Conservation (phyloP, 2,888 invertebrate genomes). For the Rhagium mordax region DNA sequence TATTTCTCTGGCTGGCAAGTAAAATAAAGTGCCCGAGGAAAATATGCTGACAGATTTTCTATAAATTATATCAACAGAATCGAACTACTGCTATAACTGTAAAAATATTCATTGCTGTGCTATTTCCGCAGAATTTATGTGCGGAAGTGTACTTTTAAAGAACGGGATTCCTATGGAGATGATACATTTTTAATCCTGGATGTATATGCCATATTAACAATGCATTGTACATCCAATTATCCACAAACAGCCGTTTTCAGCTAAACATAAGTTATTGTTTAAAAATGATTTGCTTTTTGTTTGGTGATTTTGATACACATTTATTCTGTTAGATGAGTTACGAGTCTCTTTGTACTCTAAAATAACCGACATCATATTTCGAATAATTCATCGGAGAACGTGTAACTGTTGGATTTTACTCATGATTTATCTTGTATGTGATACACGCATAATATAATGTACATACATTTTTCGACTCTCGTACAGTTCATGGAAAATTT, state of each 20-base stretch:
- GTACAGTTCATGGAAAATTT: constrained; percentile 5
- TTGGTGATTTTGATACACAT: neutral
- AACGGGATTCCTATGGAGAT: neutral
- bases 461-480: constrained; percentile 12
- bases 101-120: constrained; percentile 33
- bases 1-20: neutral
- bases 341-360: neutral
- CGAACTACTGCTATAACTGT: constrained; percentile 30
- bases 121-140: neutral
- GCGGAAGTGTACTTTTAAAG: neutral
- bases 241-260: neutral
- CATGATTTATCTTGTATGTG: neutral
- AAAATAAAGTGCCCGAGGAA: constrained; percentile 14
- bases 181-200: neutral
- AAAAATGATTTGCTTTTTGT: constrained; percentile 1
- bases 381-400: constrained; percentile 1
- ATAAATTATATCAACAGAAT: constrained; percentile 29
- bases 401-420: constrained; percentile 1
- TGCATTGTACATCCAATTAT: neutral
- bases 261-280: neutral
- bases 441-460: constrained; percentile 4
- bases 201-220: neutral
- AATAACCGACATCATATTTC: neutral
- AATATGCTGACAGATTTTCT: constrained; percentile 13
- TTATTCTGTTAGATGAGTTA: neutral